Evolutionary conservation across 1,140 invertebrate genomes (phyloP).

Genomic region (Eciton burchellii): DNA sequence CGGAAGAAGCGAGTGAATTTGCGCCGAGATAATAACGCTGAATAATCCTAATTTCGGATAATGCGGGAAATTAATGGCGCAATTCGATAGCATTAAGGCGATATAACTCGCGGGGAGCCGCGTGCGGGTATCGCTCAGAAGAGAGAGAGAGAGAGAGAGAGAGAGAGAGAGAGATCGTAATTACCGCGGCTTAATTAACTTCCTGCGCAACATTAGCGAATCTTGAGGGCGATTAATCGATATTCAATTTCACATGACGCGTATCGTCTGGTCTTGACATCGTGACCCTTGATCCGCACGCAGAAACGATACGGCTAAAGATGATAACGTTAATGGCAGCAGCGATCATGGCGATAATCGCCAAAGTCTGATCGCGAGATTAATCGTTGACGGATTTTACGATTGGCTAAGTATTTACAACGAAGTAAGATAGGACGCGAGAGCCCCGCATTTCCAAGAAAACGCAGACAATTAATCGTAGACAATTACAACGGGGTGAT

Average conservation of each 20-base stretch:
- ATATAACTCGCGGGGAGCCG: constrained; percentile 46
- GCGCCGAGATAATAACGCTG: neutral
- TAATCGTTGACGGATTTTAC: neutral
- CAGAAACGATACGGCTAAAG: constrained; percentile 34
- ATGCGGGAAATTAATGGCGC: constrained; percentile 46
- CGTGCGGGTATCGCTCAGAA: constrained; percentile 19
- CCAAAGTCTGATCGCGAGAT: constrained; percentile 4
- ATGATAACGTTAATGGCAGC: constrained; percentile 35
- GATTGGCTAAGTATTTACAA: too few relatives aligned
- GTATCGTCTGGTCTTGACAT: constrained; percentile 50
- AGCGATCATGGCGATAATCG: neutral
- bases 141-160: constrained; percentile 59
- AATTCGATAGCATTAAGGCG: constrained; percentile 51
- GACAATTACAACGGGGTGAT: too few relatives aligned
- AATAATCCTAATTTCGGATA: constrained; percentile 39
- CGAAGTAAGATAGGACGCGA: too few relatives aligned
- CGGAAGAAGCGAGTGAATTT: neutral
- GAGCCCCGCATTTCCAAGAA: too few relatives aligned
- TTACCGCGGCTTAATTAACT: constrained; percentile 59
- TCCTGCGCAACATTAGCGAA: constrained; percentile 59
- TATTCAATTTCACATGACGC: constrained; percentile 60
- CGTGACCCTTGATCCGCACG: constrained; percentile 35
- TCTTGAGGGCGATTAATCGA: constrained; percentile 58
- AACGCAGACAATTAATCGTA: too few relatives aligned
- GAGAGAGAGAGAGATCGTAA: constrained; percentile 55